phyloP scores from a whole-genome alignment of 2,797 vertebrate species.

The Dendrocincla tyrannina region DNA sequence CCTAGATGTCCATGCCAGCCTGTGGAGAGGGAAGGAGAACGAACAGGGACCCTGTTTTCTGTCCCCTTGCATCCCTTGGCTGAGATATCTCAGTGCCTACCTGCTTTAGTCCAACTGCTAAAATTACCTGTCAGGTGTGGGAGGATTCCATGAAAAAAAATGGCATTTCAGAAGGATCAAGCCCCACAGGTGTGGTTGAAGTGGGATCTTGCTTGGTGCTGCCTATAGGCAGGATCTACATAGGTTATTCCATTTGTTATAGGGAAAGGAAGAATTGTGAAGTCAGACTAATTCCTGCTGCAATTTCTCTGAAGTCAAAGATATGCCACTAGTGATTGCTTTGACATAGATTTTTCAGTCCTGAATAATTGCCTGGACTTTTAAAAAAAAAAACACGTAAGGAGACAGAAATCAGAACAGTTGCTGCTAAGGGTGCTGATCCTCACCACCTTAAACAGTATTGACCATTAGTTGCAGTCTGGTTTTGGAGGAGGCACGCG shows the following conservation, averaged over 20 bases:
- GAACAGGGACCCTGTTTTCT: rapidly evolving
- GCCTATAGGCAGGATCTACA: background rate
- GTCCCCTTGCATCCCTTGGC: background rate
- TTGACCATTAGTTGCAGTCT: background rate
- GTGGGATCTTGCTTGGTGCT: background rate
- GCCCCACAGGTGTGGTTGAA: background rate
- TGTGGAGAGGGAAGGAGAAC: background rate
- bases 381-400: background rate
- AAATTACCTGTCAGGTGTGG: background rate
- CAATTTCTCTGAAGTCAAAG: background rate
- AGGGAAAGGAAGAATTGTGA: background rate
- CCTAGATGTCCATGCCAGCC: background rate
- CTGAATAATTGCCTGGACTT: background rate
- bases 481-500: background rate
- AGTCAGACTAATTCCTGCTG: background rate
- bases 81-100: background rate
- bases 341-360: slow-evolving; percentile 13
- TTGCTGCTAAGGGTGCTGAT: background rate
- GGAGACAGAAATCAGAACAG: background rate
- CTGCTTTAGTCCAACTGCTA: background rate
- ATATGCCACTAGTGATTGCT: slow-evolving; percentile 17
- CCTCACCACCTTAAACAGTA: background rate
- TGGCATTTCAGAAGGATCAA: background rate
- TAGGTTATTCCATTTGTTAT: background rate
- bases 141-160: background rate